A percentile compares a stretch with the other conserved stretches of the same genome.
phyloP scores from a whole-genome alignment of 35 echinoderm and acorn worm species.

The Ophiothrix spiculata region DNA sequence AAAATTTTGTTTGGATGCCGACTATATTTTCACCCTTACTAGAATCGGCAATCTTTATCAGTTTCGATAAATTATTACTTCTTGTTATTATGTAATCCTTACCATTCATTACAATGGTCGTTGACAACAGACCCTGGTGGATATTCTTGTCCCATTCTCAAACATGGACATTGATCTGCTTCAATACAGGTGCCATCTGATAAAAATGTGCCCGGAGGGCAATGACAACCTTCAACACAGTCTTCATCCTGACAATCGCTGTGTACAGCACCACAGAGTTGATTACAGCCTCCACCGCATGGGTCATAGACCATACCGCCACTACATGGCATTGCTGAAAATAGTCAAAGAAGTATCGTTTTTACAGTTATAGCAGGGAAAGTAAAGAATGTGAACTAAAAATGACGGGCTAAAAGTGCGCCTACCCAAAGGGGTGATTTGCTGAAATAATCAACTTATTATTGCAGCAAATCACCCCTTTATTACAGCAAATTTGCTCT shows the following conservation, averaged over 20 bases:
- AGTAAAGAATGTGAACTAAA: too few relatives aligned
- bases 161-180: conserved; percentile 57
- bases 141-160: conserved; percentile 51
- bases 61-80: neutral
- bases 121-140: conserved; percentile 33
- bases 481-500: too few relatives aligned
- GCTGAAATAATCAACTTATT: too few relatives aligned
- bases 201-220: conserved; percentile 38
- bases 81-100: neutral
- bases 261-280: conserved; percentile 42
- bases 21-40: too few relatives aligned
- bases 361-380: too few relatives aligned
- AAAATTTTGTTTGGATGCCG: too few relatives aligned
- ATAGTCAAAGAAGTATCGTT: neutral
- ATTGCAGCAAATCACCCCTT: too few relatives aligned
- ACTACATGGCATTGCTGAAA: conserved; percentile 57
- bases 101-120: conserved; percentile 86
- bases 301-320: conserved; percentile 56
- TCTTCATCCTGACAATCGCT: conserved; percentile 60
- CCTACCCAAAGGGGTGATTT: too few relatives aligned
- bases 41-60: too few relatives aligned
- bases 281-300: conserved; percentile 65
- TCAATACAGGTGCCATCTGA: conserved; percentile 55
- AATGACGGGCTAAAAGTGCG: too few relatives aligned
- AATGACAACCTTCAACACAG: conserved; percentile 83